These are phyloP conservation scores for Ranitomeya imitator DNA, from an alignment of 2,113 vertebrate species.

Conservation along the genomic window DNA sequence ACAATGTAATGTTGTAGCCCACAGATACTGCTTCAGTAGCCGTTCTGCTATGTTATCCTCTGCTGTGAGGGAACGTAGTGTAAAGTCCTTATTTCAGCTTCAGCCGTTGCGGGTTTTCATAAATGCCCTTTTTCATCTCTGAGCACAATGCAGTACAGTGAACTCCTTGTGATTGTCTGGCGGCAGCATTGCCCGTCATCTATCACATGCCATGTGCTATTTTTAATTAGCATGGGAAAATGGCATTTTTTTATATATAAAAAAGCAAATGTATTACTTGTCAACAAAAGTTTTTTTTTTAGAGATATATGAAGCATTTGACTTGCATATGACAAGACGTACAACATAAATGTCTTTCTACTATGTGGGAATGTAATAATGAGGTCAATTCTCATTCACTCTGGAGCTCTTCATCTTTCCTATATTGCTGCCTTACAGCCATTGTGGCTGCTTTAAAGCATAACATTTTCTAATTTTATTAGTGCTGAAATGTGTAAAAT, in stretches of 20 bases:
- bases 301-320: slow-evolving; percentile 63
- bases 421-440: background rate
- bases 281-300: slow-evolving; percentile 64
- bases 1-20: background rate
- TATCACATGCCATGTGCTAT: background rate
- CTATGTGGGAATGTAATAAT: slow-evolving; percentile 17
- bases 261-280: slow-evolving; percentile 55
- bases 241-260: background rate
- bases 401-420: background rate
- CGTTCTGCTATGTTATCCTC: background rate
- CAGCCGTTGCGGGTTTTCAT: background rate
- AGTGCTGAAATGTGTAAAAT: slow-evolving; percentile 49
- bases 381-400: slow-evolving; percentile 4
- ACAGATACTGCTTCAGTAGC: background rate
- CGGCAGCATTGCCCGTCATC: background rate
- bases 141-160: slow-evolving; percentile 7
- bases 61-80: no score
- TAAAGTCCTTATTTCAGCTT: background rate
- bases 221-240: slow-evolving; percentile 42
- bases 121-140: slow-evolving; percentile 6
- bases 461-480: slow-evolving; percentile 47
- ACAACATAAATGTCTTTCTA: slow-evolving; percentile 55
- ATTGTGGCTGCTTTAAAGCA: slow-evolving; percentile 39
- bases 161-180: slow-evolving; percentile 31
- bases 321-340: slow-evolving; percentile 63